Evolutionary conservation across 1,140 invertebrate genomes (phyloP), one percentile per base, ranked within the genome.

Genomic region (Copidosoma floridanum): DNA sequence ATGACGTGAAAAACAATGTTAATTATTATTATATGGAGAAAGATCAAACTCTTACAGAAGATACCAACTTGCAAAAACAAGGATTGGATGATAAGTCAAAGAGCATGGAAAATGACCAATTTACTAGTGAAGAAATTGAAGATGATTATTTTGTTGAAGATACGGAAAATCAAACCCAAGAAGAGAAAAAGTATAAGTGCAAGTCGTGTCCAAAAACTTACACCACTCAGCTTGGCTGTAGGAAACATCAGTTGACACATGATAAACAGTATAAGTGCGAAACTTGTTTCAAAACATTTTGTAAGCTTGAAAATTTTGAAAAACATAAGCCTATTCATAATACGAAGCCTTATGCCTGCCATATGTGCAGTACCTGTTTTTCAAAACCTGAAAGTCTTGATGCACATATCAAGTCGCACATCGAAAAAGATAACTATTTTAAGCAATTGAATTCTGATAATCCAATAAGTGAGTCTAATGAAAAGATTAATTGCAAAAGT

Each of bases 231-330:
- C 78, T 79, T 37, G 74, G 74, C 7, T 54, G 79, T 5, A 80
- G 77, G 50, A 80, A 79, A 53, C 78, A 81, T 60, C 69, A 71
- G 2, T 54, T 71, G 23, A 69, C 73, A 10, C 79, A 81, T 24
- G 74, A 75, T 14, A 80, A 78, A 8, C 74, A 78, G 18, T 64
- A 74, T 47, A 71, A 68, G 27, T 81, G 79, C 21, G 48, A 73
- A 1, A n/a, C 75, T 20, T 80, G 79, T 56, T 64, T 65, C 14
- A 80, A 80, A 46, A 69, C 63, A 35, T 81, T 81, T 61, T 76
- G 71, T 32, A 80, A 77, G 20, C 21, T 69, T 3, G 75, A 78
- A 35, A 78, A 74, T 52, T 61, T 79, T 47, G 71, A 79, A 21
- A 78, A 70, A 21, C 78, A 81, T 35, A 65, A 63, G 48, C 71